Conservation (phyloP, 2,797 vertebrate species). For the Percopsis omiscomaycus region DNA sequence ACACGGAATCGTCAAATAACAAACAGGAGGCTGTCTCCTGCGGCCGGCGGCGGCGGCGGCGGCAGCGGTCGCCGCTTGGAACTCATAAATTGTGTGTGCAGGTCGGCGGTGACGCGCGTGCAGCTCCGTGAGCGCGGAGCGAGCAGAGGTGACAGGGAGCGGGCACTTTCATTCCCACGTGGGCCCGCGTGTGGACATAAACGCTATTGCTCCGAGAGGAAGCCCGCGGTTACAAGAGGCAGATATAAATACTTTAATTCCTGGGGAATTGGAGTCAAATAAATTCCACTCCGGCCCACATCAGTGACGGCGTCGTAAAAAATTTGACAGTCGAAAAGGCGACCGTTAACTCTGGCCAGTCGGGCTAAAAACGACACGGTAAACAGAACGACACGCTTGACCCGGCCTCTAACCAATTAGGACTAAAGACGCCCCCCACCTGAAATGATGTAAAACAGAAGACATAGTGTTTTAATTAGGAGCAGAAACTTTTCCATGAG, state of each 20-base stretch:
- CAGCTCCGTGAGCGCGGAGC: conserved; percentile 4
- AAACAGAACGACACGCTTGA: conserved; percentile 63
- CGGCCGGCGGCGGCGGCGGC: conserved; percentile 40
- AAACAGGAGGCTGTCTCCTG: conserved; percentile 73
- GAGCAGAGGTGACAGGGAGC: conserved; percentile 65
- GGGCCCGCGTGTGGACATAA: conserved; percentile 65
- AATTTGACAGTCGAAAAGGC: conserved; percentile 69
- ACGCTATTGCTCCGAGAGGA: conserved; percentile 61
- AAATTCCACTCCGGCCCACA: conserved; percentile 74
- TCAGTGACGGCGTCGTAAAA: conserved; percentile 71
- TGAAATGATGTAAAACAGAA: conserved; percentile 65
- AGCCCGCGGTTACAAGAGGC: conserved; percentile 65
- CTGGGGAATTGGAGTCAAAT: conserved; percentile 75
- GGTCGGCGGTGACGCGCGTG: conserved; percentile 54
- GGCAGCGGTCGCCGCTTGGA: conserved; percentile 39
- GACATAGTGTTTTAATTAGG: conserved; percentile 73
- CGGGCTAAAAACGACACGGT: conserved; percentile 63
- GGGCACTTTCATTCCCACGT: conserved; percentile 61
- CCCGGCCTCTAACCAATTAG: conserved; percentile 60
- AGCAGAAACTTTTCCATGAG: conserved; percentile 45
- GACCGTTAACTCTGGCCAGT: conserved; percentile 64
- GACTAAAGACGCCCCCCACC: conserved; percentile 40
- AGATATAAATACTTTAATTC: conserved; percentile 78
- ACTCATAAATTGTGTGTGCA: conserved; percentile 72
- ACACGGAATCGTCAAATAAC: conserved; percentile 68